Evolutionary conservation across 2,797 vertebrate species (phyloP).

Genomic region (Sphenodon punctatus): DNA sequence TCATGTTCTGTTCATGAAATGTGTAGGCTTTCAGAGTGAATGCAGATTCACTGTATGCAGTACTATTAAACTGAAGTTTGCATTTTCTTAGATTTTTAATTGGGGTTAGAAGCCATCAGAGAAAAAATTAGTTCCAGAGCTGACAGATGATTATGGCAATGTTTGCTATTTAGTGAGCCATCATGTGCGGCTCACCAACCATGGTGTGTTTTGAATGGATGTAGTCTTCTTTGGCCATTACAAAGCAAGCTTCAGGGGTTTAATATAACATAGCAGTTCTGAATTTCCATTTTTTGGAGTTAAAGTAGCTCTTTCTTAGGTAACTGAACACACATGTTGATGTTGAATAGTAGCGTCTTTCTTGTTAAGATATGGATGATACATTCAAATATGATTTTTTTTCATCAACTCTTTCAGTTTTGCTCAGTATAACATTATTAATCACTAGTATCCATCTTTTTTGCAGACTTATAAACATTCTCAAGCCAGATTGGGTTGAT

Average conservation of each 20-base stretch:
- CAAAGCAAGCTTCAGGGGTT: background rate
- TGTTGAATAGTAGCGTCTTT: no score
- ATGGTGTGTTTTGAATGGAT: background rate
- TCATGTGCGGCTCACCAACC: background rate
- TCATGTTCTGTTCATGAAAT: background rate
- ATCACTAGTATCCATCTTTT: background rate
- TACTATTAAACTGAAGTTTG: background rate
- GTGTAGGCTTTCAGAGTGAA: no score
- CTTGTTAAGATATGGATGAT: background rate
- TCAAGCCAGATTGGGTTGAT: background rate
- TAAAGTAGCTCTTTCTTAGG: background rate
- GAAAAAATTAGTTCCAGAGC: background rate
- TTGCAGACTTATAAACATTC: background rate
- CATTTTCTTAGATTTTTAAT: slow-evolving; percentile 10
- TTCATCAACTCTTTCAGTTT: background rate
- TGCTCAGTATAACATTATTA: background rate
- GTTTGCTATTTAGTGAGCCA: background rate
- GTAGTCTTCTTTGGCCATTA: background rate
- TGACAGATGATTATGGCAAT: background rate
- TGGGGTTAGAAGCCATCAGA: background rate
- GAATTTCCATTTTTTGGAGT: background rate
- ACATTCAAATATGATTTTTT: background rate
- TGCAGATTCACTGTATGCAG: no score
- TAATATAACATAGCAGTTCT: background rate
- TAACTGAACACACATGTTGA: no score